Percentiles rank a stretch among this genome's conserved stretches.
These are phyloP conservation scores for Sarcophaga caerulescens DNA, from an alignment of 2,888 invertebrate species.

Conservation along the genomic window DNA sequence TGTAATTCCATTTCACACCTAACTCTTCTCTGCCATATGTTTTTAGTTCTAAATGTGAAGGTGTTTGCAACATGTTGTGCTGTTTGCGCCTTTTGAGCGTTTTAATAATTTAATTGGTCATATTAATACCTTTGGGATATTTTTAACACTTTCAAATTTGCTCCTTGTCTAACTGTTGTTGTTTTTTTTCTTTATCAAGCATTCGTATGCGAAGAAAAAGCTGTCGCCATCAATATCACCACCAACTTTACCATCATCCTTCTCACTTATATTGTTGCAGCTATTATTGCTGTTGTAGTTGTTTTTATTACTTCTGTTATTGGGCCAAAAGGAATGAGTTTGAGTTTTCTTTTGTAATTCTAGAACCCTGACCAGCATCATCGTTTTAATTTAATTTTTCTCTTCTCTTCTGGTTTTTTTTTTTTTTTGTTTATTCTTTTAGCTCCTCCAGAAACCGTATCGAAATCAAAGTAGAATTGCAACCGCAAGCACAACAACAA, in stretches of 20 bases:
- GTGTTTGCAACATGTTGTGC: too few species aligned
- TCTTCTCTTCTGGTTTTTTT: neutral
- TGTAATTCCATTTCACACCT: too few species aligned
- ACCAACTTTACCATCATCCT: neutral
- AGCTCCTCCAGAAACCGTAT: neutral
- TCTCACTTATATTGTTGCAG: neutral
- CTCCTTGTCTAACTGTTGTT: neutral
- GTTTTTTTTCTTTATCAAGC: neutral
- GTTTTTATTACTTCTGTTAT: neutral
- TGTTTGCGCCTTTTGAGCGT: too few species aligned
- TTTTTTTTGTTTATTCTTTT: conserved; percentile 8
- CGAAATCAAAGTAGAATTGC: neutral
- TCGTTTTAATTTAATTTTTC: conserved; percentile 30
- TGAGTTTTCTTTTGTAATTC: conserved; percentile 36
- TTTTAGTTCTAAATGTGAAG: too few species aligned
- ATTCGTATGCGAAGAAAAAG: neutral
- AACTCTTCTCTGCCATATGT: too few species aligned
- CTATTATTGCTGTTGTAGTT: neutral
- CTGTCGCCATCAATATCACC: neutral
- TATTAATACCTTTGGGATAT: neutral
- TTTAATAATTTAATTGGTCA: too few species aligned
- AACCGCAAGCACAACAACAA: neutral
- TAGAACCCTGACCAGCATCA: conserved; percentile 44
- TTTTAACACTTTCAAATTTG: neutral
- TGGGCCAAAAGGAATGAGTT: neutral